Percentiles rank a stretch among this genome's conserved stretches.
phyloP scores from a whole-genome alignment of 1,140 invertebrate genomes.

The Drosophila watanabei region DNA sequence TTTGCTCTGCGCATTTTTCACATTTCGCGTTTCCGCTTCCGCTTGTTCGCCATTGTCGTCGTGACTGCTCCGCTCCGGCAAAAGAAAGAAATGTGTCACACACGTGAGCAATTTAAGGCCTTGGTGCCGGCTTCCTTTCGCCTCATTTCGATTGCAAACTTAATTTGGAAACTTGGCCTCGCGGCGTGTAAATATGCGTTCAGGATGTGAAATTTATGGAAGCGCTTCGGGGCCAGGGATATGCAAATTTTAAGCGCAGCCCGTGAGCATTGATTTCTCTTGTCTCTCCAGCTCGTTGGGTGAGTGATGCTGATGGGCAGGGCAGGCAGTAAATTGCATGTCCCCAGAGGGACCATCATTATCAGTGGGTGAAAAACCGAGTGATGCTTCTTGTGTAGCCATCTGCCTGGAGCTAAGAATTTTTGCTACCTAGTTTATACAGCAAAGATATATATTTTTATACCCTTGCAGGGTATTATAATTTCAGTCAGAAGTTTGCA shows the following conservation, averaged over 20 bases:
- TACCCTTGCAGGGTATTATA: too few relatives aligned
- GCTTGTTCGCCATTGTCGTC: constrained; percentile 53
- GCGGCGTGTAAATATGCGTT: constrained; percentile 62
- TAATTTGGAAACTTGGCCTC: constrained; percentile 70
- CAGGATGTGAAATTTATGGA: constrained; percentile 64
- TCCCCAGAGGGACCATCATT: constrained; percentile 7
- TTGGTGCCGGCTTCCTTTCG: constrained; percentile 26
- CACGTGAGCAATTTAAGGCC: constrained; percentile 82
- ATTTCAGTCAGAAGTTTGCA: too few relatives aligned
- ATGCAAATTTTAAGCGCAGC: constrained; percentile 57
- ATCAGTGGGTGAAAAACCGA: not conserved
- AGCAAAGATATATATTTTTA: not conserved
- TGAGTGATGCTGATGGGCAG: constrained; percentile 21
- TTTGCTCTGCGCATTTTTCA: constrained; percentile 71
- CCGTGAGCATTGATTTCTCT: constrained; percentile 66
- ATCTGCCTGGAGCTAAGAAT: not conserved
- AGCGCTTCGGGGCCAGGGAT: constrained; percentile 13
- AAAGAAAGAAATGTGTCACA: constrained; percentile 75
- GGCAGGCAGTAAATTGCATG: not conserved
- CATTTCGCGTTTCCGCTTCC: constrained; percentile 75
- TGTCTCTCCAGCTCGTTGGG: not conserved
- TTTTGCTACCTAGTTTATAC: not conserved
- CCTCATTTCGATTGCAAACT: constrained; percentile 80
- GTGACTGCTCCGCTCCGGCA: constrained; percentile 19
- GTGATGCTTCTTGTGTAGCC: not conserved